Base-by-base conservation (phyloP, 92 coral and sea anemone species). In the Epizoanthus stellaris region DNA sequence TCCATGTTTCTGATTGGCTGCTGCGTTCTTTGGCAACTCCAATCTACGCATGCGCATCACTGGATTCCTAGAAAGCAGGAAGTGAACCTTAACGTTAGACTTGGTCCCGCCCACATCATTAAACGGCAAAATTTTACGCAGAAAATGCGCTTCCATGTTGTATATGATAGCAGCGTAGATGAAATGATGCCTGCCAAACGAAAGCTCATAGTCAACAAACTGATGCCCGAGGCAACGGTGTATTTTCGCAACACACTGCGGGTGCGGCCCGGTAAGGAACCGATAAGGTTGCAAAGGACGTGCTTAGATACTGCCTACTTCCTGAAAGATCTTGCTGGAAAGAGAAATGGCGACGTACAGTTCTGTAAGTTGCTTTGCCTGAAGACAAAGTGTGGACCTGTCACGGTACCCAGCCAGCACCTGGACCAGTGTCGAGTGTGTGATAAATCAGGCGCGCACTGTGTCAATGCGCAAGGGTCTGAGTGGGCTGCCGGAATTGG, bases 371-470 rank as follows among this genome's bases (percentile, higher is more conserved):
- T 91, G 63, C 94, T 93, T 36, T 97, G 99, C 88, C 89, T 93
- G 59, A 85, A 77, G 76, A 97, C 99, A 11, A 85, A 91, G 75
- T 97, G 99, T 81, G 99, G 99, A 13, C 98, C 99, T n/a, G 95
- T 97, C 1, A 84, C 75, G 4, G 96, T 94, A 4, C 99, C 98
- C 6, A 85, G 67, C 14, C 82, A 89, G 56, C 99, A 97, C 77
- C 82, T 97, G 6, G 99, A 97, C 86, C 89, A 89, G 69, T 97
- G 99, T 73, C 91, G 99, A 12, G 92, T 95, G 17, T 97, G 99
- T 54, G 92, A 97, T 49, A 61, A 89, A 40, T 87, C 85, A 25
- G 99, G 99, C 0, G 84, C 77, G 16, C 86, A 87, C 49, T 97
- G 99, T 59, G 52, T 90, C 42, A 75, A 77, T 10, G 92, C 85